A percentile compares a stretch with the other conserved stretches of the same genome.
Evolutionary conservation across 2,797 vertebrate species (phyloP).

Genomic region (Glossophaga mutica): DNA sequence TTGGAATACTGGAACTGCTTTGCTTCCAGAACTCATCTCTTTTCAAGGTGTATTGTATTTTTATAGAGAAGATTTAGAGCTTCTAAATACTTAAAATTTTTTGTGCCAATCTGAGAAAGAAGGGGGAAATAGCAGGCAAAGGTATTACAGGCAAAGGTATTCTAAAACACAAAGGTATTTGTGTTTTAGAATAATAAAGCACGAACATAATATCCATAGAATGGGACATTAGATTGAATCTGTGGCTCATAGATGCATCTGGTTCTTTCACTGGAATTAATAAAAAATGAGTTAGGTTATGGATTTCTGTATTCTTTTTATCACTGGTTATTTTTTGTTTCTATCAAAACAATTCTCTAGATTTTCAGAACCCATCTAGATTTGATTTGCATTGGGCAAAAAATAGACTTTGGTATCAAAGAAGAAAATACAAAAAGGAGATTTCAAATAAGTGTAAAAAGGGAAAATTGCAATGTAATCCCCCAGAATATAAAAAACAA

Average conservation of each 20-base stretch:
- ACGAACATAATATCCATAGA: background rate
- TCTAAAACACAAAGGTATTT: too few relatives aligned
- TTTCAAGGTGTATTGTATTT: background rate
- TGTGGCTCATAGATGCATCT: background rate
- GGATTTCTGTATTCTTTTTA: background rate
- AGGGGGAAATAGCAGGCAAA: background rate
- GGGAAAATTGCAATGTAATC: background rate
- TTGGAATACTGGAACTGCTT: background rate
- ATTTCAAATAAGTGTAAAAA: conserved; percentile 15
- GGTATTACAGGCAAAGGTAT: background rate
- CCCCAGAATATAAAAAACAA: background rate
- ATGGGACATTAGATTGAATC: background rate
- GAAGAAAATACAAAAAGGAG: conserved; percentile 7
- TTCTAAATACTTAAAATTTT: background rate
- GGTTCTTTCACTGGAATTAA: background rate
- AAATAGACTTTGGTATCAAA: background rate
- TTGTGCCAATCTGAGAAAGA: background rate
- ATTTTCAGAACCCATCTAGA: conserved; percentile 17
- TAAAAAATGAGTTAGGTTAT: background rate
- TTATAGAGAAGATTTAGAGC: background rate
- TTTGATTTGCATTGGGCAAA: conserved; percentile 31
- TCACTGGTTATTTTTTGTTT: background rate
- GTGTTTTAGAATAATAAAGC: background rate
- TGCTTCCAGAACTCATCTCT: background rate
- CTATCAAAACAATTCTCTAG: background rate